A percentile compares a stretch with the other conserved stretches of the same genome.
Evolutionary conservation across 2,888 invertebrate species (phyloP).

Genomic region (Saturnia pavonia): DNA sequence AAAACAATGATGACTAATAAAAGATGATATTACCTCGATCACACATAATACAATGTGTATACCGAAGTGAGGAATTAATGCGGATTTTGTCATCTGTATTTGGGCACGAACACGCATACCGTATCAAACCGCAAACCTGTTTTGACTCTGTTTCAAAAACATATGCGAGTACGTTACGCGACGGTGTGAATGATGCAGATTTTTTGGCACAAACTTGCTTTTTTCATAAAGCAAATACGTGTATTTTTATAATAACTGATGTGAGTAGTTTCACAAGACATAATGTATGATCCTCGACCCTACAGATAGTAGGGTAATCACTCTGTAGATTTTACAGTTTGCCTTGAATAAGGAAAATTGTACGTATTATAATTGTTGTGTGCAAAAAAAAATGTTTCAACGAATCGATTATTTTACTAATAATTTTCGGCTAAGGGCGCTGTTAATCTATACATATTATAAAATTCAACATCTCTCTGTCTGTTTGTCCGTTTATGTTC

Average conservation of each 20-base stretch:
- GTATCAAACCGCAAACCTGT: not conserved
- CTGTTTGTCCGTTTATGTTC: too few relatives aligned
- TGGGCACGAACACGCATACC: not conserved
- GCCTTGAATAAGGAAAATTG: conserved; percentile 1
- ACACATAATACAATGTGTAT: too few relatives aligned
- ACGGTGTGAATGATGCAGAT: not conserved
- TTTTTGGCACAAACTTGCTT: not conserved
- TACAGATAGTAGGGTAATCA: not conserved
- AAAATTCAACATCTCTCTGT: too few relatives aligned
- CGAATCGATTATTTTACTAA: not conserved
- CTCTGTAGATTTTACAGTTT: not conserved
- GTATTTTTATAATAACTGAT: not conserved
- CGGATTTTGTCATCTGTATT: too few relatives aligned
- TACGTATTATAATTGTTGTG: not conserved
- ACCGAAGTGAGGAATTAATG: too few relatives aligned
- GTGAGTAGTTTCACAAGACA: not conserved
- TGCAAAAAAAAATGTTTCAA: not conserved
- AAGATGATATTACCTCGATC: not conserved
- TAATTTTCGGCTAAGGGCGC: too few relatives aligned
- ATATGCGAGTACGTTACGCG: not conserved
- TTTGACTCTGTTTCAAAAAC: not conserved
- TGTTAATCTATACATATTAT: too few relatives aligned
- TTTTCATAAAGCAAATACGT: not conserved
- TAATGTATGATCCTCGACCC: not conserved
- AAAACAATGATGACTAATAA: not conserved